phyloP scores from a whole-genome alignment of 2,797 vertebrate genomes.

The Choloepus didactylus region DNA sequence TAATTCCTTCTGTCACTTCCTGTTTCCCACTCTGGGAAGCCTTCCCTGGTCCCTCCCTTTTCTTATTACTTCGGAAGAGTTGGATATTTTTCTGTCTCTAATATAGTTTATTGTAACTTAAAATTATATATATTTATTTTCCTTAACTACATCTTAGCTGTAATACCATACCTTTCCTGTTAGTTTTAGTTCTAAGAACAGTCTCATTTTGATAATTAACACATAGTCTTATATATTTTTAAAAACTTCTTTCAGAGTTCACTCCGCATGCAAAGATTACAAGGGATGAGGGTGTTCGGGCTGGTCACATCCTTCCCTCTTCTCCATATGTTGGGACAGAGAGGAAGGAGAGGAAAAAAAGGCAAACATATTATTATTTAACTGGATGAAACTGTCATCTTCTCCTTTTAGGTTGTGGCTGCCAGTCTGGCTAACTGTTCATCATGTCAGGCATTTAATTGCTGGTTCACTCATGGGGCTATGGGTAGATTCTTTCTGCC shows the following conservation, averaged over 20 bases:
- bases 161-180: neutral
- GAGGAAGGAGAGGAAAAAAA: neutral
- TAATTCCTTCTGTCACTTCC: neutral
- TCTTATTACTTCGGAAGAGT: neutral
- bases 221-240: neutral
- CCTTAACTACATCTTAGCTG: slow-evolving; percentile 3
- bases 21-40: neutral
- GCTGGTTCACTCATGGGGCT: neutral
- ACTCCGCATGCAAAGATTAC: neutral
- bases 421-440: neutral
- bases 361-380: neutral
- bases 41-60: neutral
- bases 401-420: slow-evolving; percentile 30
- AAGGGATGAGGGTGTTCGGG: neutral
- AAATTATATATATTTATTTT: neutral
- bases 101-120: slow-evolving; percentile 2
- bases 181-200: slow-evolving; percentile 42
- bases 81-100: slow-evolving; percentile 11
- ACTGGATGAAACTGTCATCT: neutral
- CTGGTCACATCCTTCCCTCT: neutral
- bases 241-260: slow-evolving; percentile 32
- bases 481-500: neutral
- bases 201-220: slow-evolving; percentile 17
- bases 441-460: neutral
- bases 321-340: neutral